phyloP scores from a whole-genome alignment of 2,888 invertebrate species.

The Phymatocera aterrima region DNA sequence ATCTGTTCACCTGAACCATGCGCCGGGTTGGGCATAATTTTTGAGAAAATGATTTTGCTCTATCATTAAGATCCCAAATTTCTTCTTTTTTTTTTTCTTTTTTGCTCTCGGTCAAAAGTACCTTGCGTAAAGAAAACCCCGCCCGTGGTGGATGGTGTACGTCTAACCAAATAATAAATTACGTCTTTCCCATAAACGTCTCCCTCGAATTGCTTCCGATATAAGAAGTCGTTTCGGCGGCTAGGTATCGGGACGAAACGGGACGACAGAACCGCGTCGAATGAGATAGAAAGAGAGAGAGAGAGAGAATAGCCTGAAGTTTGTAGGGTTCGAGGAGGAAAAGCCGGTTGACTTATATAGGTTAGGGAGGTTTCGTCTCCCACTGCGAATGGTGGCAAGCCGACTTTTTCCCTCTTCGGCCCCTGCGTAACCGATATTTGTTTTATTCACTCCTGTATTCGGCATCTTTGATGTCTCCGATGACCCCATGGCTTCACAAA shows the following conservation, averaged over 20 bases:
- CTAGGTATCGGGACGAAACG: slow-evolving; percentile 7
- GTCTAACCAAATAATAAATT: slow-evolving; percentile 24
- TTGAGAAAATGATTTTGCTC: too few species aligned
- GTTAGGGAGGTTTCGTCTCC: slow-evolving; percentile 40
- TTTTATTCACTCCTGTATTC: slow-evolving; percentile 49
- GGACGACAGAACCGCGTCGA: background rate
- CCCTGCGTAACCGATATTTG: slow-evolving; percentile 40
- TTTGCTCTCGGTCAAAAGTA: background rate
- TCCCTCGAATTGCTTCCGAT: slow-evolving; percentile 26
- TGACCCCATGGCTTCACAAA: slow-evolving; percentile 26
- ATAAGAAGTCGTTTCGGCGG: background rate
- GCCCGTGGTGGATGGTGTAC: background rate
- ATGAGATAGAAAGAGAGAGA: background rate
- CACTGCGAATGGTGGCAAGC: slow-evolving; percentile 9
- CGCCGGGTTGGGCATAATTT: too few species aligned
- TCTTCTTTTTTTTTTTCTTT: too few species aligned
- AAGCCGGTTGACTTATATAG: slow-evolving; percentile 29
- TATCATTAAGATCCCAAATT: too few species aligned
- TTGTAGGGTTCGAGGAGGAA: slow-evolving; percentile 29
- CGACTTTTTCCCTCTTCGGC: background rate
- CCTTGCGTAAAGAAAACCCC: background rate
- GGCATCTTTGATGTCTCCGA: slow-evolving; percentile 47
- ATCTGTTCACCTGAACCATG: too few species aligned
- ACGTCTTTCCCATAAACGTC: slow-evolving; percentile 27
- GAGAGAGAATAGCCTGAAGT: slow-evolving; percentile 23